Base-by-base conservation (phyloP, 2,113 vertebrate genomes). In the Amblyornis subalaris region DNA sequence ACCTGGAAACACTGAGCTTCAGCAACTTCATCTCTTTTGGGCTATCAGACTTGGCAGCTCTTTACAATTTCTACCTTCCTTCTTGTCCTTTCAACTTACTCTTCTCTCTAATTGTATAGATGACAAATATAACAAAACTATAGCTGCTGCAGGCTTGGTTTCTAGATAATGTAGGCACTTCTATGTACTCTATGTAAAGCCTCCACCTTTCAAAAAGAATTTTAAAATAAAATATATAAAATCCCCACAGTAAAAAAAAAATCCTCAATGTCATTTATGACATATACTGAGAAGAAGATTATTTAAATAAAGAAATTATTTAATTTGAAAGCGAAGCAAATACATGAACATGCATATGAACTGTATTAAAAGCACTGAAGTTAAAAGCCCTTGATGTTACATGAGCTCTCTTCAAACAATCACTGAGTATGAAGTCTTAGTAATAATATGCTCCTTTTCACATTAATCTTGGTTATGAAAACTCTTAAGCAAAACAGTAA, bases 401-500 rank as follows among this genome's bases (percentile, higher is more conserved):
- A 24, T n/a, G 31, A 86, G 10, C 13, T 84, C 23, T 85, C 50
- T 67, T 75, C 51, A 35, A 75, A 55, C 13, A 90, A 50, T 61
- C 73, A 77, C 42, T 57, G 58, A 67, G 23, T 38, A 76, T 48
- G 14, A 89, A 88, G 24, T 48, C n/a, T 36, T 40, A 31, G 40
- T 69, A 88, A 85, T 69, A 92, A 69, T 38, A 21, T 82, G 14
- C 48, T 89, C 50, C 47, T 78, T 85, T 78, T 67, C 42, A 50
- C 31, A 48, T 50, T 87, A 77, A 73, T 84, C 45, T 91, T 21
- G 28, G 25, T 77, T 89, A 80, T 53, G 50, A 84, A 83, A 65
- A 24, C 50, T 86, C 94, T 66, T 89, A 73, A 94, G 28, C 28
- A 89, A 86, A 95, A 62, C 23, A 57, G 10, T 77, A 93, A 89